These are phyloP conservation scores for Erebia epiphron DNA, from an alignment of 2,888 invertebrate species.

Conservation along the genomic window DNA sequence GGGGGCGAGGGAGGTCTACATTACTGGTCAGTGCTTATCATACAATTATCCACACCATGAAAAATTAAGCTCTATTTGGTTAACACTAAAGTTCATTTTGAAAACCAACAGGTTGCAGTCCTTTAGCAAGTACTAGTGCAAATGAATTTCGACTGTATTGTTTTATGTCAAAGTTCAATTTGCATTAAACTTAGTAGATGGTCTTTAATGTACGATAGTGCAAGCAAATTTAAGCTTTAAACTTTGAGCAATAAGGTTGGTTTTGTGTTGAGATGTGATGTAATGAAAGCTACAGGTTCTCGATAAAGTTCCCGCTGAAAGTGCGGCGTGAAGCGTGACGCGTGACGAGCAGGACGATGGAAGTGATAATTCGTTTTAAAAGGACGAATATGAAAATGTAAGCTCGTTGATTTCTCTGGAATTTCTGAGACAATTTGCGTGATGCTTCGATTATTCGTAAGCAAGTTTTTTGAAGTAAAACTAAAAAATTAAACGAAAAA, in stretches of 20 bases:
- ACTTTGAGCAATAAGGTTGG: constrained; percentile 35
- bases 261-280: constrained; percentile 30
- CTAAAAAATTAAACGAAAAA: too few species aligned
- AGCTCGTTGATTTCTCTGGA: neutral
- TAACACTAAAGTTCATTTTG: neutral
- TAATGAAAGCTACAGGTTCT: constrained; percentile 74
- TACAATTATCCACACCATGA: constrained; percentile 31
- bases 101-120: neutral
- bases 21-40: constrained; percentile 57
- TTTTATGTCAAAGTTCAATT: neutral
- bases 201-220: constrained; percentile 1
- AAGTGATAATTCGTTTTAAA: constrained; percentile 38
- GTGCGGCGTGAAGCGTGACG: constrained; percentile 47
- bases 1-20: constrained; percentile 50
- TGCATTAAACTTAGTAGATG: neutral
- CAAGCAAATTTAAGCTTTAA: constrained; percentile 15
- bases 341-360: constrained; percentile 46
- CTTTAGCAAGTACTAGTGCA: neutral
- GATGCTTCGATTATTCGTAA: too few species aligned
- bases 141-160: constrained; percentile 28
- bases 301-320: constrained; percentile 71
- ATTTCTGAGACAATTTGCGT: neutral
- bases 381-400: neutral
- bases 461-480: too few species aligned
- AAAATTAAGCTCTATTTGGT: constrained; percentile 25